Conservation (phyloP, 2,797 vertebrate genomes). For the Clarias platycephalus region DNA sequence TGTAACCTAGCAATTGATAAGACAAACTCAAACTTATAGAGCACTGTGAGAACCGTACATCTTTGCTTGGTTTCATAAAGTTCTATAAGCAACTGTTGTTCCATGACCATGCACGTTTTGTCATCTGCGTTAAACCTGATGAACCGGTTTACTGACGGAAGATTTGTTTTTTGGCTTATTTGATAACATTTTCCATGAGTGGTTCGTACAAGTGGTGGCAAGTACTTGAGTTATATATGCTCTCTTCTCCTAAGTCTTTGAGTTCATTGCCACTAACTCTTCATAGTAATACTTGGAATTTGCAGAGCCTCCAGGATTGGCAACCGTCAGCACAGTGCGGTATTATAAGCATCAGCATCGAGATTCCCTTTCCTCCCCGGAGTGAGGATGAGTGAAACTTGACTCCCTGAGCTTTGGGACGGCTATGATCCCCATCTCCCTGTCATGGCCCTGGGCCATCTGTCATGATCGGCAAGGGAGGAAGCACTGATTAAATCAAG, state of each 20-base stretch:
- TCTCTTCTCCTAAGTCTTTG: not conserved
- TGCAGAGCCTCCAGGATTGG: constrained; percentile 1
- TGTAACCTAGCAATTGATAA: too few relatives aligned
- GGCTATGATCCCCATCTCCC: constrained; percentile 26
- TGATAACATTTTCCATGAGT: not conserved
- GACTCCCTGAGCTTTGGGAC: constrained; percentile 20
- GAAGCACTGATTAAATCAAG: constrained; percentile 54
- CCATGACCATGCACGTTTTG: not conserved
- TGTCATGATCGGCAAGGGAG: constrained; percentile 42
- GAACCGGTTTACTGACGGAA: not conserved
- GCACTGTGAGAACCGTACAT: not conserved
- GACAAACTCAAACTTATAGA: not conserved
- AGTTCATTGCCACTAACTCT: not conserved
- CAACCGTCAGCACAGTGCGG: not conserved
- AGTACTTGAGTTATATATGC: not conserved
- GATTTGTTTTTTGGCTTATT: not conserved
- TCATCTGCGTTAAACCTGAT: not conserved
- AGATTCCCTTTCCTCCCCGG: constrained; percentile 26
- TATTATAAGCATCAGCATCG: constrained; percentile 13
- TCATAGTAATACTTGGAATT: constrained; percentile 3
- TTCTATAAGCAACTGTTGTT: not conserved
- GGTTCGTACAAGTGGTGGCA: constrained; percentile 1
- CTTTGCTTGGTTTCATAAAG: not conserved
- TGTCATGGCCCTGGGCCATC: constrained; percentile 50
- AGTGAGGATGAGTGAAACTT: constrained; percentile 25